Evolutionary conservation across 2,113 vertebrate species (phyloP).

Genomic region (Tyto alba): DNA sequence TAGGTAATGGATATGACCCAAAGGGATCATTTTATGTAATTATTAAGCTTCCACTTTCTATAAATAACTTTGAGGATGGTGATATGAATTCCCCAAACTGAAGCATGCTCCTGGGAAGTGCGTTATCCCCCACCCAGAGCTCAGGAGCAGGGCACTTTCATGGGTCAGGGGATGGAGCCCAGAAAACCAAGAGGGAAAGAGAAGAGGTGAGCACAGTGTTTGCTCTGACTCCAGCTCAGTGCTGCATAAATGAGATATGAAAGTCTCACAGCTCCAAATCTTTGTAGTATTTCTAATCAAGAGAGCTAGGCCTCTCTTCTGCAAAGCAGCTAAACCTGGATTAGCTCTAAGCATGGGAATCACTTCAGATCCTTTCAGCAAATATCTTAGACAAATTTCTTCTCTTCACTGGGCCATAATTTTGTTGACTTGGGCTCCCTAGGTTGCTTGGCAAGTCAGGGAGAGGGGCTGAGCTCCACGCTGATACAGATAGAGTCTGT

Average conservation of each 20-base stretch:
- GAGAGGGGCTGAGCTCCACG: background rate
- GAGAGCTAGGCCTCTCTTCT: background rate
- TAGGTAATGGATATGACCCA: background rate
- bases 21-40: background rate
- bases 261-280: background rate
- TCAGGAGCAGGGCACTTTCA: background rate
- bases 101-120: background rate
- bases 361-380: background rate
- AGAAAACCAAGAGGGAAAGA: background rate
- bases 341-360: background rate
- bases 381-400: background rate
- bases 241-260: background rate
- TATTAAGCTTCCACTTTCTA: background rate
- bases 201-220: rapidly evolving
- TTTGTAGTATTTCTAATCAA: background rate
- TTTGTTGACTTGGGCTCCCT: background rate
- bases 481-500: background rate
- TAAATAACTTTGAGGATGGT: background rate
- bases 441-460: background rate
- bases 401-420: background rate
- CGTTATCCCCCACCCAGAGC: rapidly evolving
- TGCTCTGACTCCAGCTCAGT: background rate
- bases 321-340: background rate
- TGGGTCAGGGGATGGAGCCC: background rate
- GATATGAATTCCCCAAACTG: background rate